Evolutionary conservation across 2,797 vertebrate species (phyloP).

Genomic region (Tamandua tetradactyla): DNA sequence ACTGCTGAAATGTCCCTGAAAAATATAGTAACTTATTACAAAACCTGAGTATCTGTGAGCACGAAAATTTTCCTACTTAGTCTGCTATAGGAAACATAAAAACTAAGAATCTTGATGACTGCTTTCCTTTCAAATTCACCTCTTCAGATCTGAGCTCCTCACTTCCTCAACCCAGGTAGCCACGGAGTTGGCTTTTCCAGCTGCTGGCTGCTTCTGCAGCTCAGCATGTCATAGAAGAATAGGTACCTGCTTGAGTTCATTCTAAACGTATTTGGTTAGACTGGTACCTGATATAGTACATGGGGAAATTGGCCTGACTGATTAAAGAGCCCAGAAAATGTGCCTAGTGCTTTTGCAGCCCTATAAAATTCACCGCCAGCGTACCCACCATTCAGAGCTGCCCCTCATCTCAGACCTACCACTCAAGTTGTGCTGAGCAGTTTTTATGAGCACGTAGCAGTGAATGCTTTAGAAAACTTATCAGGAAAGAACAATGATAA

Average conservation of each 20-base stretch:
- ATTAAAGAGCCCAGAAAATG: not conserved
- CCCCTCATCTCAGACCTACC: too few species aligned
- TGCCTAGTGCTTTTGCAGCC: not conserved
- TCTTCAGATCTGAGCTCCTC: not conserved
- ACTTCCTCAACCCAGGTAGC: not conserved
- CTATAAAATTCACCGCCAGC: not conserved
- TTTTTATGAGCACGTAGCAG: not conserved
- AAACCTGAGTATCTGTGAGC: not conserved
- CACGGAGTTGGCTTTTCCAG: rapidly evolving
- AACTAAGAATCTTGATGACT: not conserved
- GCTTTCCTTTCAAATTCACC: not conserved
- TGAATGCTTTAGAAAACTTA: slow-evolving; percentile 22
- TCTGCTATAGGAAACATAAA: not conserved
- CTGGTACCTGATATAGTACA: not conserved
- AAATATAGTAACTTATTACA: not conserved
- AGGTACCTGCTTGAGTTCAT: not conserved
- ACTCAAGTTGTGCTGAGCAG: not conserved
- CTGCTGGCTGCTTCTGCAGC: not conserved
- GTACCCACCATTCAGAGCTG: not conserved
- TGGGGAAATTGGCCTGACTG: not conserved
- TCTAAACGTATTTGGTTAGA: not conserved
- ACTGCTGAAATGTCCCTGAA: not conserved
- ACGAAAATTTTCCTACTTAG: not conserved
- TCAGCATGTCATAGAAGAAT: too few species aligned
- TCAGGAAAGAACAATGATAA: not conserved